These are phyloP conservation scores for Anableps anableps DNA, from an alignment of 2,797 vertebrate species.

Conservation along the genomic window DNA sequence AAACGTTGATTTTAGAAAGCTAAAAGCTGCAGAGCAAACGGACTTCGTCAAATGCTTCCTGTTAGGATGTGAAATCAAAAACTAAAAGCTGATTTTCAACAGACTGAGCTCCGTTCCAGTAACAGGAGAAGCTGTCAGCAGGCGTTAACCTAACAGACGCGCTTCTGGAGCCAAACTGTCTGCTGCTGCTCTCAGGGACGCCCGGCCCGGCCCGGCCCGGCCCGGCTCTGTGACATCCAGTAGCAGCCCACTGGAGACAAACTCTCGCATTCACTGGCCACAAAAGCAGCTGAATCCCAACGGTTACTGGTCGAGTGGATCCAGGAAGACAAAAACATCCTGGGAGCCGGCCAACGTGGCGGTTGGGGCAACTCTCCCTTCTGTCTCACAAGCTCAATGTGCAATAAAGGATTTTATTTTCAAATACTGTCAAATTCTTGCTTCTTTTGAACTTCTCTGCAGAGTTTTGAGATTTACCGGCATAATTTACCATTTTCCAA, in stretches of 20 bases:
- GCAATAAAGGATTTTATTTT: background rate
- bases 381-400: background rate
- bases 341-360: constrained; percentile 1
- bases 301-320: constrained; percentile 11
- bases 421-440: background rate
- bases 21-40: background rate
- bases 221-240: constrained; percentile 1
- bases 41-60: background rate
- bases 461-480: background rate
- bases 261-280: constrained; percentile 30
- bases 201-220: background rate
- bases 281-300: constrained; percentile 25
- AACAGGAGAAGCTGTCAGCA: constrained; percentile 33
- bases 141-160: constrained; percentile 11
- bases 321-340: constrained; percentile 6
- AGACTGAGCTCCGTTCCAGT: background rate
- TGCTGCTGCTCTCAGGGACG: background rate
- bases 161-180: constrained; percentile 25
- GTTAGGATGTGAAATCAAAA: background rate
- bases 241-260: constrained; percentile 19
- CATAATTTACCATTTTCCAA: background rate
- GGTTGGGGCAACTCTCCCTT: background rate
- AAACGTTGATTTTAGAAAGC: background rate
- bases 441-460: background rate
- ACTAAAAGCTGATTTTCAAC: background rate